A percentile compares a stretch with the other conserved stretches of the same genome.
Conservation (phyloP, 2,113 vertebrate species). For the Muntiacus reevesi region DNA sequence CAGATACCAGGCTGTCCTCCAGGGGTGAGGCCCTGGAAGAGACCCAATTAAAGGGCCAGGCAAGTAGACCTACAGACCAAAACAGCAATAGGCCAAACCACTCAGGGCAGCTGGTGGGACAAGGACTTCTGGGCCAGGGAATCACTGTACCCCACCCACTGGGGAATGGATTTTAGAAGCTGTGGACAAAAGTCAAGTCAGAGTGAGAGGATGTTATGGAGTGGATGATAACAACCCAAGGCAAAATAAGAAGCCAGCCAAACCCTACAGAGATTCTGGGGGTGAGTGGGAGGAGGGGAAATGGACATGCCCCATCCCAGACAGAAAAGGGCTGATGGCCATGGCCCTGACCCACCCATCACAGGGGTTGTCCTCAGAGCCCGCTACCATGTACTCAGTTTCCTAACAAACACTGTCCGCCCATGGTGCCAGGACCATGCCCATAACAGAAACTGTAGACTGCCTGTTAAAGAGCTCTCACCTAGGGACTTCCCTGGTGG, state of each 20-base stretch:
- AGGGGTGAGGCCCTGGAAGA: not conserved
- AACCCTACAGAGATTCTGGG: not conserved
- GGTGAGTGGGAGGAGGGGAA: not conserved
- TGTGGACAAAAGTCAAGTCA: not conserved
- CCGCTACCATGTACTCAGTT: not conserved
- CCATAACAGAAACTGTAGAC: not conserved
- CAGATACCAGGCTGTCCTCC: not conserved
- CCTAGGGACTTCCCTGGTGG: not conserved
- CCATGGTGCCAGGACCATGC: not conserved
- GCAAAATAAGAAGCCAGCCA: not conserved
- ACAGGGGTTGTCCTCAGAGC: not conserved
- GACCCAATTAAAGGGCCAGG: not conserved
- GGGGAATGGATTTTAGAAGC: not conserved
- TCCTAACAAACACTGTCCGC: not conserved
- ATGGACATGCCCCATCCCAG: not conserved
- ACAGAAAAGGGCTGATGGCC: not conserved
- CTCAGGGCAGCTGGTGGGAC: not conserved
- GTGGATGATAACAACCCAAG: not conserved
- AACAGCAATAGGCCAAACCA: too few species aligned
- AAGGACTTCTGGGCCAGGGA: not conserved
- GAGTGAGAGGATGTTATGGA: not conserved
- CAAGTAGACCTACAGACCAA: not conserved
- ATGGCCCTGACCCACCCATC: not conserved
- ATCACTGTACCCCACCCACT: not conserved
- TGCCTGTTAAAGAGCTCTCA: not conserved